These are phyloP conservation scores for Chydorus sphaericus DNA, from an alignment of 2,888 invertebrate genomes.

Conservation along the genomic window DNA sequence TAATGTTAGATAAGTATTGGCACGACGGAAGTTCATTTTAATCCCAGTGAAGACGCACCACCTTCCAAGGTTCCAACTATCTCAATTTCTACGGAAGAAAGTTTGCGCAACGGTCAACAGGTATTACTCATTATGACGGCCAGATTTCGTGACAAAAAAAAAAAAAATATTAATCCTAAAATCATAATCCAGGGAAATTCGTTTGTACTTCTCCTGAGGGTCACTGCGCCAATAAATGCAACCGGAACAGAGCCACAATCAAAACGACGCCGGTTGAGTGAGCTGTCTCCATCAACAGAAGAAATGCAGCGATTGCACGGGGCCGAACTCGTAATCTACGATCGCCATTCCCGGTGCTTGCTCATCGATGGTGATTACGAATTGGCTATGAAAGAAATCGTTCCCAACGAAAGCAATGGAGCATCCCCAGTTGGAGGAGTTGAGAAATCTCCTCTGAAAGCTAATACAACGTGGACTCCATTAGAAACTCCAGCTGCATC, in stretches of 20 bases:
- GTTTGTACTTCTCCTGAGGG: conserved; percentile 10
- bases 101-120: conserved; percentile 57
- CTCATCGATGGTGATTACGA: conserved; percentile 83
- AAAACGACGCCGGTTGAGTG: not conserved
- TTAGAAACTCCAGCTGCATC: conserved; percentile 16
- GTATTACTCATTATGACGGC: conserved; percentile 34
- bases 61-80: conserved; percentile 53
- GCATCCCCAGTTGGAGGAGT: not conserved
- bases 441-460: not conserved
- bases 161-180: no score
- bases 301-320: conserved; percentile 32
- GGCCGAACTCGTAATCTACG: conserved; percentile 68
- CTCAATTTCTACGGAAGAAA: conserved; percentile 70
- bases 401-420: not conserved
- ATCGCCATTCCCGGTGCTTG: conserved; percentile 73
- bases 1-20: conserved; percentile 32
- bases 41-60: conserved; percentile 50
- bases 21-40: conserved; percentile 55
- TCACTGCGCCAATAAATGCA: not conserved
- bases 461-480: not conserved
- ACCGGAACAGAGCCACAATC: not conserved
- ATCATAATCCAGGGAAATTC: not conserved
- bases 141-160: no score
- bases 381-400: conserved; percentile 60
- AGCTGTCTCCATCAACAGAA: conserved; percentile 24